Percentiles rank a stretch among this genome's conserved stretches.
Evolutionary conservation across 2,113 vertebrate species (phyloP).

Genomic region (Rhodinocichla rosea): DNA sequence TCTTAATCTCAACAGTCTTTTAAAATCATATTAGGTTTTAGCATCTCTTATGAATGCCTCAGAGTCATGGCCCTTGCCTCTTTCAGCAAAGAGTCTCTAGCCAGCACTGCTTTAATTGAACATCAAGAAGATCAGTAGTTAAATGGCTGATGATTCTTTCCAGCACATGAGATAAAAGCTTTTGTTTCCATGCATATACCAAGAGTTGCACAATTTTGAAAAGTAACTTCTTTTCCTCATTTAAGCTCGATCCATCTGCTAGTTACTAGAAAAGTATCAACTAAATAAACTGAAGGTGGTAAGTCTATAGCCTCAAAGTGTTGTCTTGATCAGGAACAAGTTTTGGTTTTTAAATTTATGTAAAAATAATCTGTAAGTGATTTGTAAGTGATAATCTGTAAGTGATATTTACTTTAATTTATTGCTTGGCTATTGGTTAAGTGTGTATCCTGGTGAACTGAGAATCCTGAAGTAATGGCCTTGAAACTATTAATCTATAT

Average conservation of each 20-base stretch:
- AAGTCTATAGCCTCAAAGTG: not conserved
- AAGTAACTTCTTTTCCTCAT: not conserved
- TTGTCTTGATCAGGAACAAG: not conserved
- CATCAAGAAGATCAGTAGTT: not conserved
- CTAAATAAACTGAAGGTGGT: not conserved
- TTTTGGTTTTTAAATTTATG: not conserved
- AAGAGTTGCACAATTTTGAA: not conserved
- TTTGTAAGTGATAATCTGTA: not conserved
- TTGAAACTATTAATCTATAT: not conserved
- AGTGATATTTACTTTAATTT: not conserved
- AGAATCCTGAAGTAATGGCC: not conserved
- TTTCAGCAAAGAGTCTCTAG: not conserved
- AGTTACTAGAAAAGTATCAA: not conserved
- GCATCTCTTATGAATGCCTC: not conserved
- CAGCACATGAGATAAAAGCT: not conserved
- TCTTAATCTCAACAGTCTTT: not conserved
- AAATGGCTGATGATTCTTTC: not conserved
- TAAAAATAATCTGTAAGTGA: not conserved
- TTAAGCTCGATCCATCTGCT: not conserved
- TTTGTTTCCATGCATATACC: not conserved
- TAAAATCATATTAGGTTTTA: constrained; percentile 22
- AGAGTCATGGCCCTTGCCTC: not conserved
- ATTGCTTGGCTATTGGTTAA: not conserved
- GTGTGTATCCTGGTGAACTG: not conserved
- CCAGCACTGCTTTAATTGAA: not conserved